A percentile compares a stretch with the other conserved stretches of the same genome.
phyloP scores from a whole-genome alignment of 2,888 invertebrate species.

The Pherbina coryleti region DNA sequence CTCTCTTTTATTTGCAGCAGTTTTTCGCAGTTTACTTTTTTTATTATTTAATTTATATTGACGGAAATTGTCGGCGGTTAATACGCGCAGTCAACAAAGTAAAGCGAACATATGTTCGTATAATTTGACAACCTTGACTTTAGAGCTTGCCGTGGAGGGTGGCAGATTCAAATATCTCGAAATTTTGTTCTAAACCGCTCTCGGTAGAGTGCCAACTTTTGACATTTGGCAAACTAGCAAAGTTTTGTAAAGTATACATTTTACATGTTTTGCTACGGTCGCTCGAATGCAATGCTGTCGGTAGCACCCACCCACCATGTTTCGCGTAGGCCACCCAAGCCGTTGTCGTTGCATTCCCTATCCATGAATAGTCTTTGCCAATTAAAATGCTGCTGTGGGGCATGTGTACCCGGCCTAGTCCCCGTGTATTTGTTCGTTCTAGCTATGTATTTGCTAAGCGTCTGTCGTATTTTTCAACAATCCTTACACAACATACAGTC shows the following conservation, averaged over 20 bases:
- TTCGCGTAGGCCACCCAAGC: neutral
- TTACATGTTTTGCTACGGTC: neutral
- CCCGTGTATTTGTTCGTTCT: neutral
- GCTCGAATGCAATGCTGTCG: neutral
- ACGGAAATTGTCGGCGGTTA: conserved; percentile 31
- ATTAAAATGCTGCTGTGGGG: conserved; percentile 32
- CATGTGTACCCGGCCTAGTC: conserved; percentile 1
- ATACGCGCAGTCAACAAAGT: neutral
- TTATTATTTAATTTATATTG: conserved; percentile 12
- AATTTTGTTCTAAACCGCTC: neutral
- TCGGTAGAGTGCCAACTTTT: neutral
- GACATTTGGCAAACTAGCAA: neutral
- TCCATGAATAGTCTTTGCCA: conserved; percentile 20
- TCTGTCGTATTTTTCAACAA: neutral
- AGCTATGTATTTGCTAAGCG: conserved; percentile 2
- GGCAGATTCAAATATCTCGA: neutral
- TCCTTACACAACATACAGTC: neutral
- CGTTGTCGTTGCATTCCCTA: neutral
- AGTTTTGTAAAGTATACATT: neutral
- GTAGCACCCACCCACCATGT: neutral
- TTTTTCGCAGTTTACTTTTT: neutral
- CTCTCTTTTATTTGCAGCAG: neutral
- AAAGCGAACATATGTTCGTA: neutral
- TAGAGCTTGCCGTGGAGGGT: neutral
- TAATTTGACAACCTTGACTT: conserved; percentile 20